Evolutionary conservation across 2,113 vertebrate species (phyloP).

Genomic region (Poecilia latipinna): DNA sequence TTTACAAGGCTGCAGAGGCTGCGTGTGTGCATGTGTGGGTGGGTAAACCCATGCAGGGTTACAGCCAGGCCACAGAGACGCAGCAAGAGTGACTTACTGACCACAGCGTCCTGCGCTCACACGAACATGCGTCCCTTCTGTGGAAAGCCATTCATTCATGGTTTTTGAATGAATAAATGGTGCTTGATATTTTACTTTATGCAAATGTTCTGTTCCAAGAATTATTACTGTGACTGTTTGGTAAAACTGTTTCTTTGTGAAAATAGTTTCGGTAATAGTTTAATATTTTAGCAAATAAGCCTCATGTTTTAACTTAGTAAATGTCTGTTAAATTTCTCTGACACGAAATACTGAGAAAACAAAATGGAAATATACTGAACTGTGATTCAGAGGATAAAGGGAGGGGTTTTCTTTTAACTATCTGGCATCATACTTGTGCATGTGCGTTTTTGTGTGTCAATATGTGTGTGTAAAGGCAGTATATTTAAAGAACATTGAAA

Average conservation of each 20-base stretch:
- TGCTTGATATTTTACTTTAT: not conserved
- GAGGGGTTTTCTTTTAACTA: slow-evolving; percentile 55
- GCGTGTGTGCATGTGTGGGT: slow-evolving; percentile 8
- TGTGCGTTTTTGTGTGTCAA: slow-evolving; percentile 29
- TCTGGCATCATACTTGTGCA: slow-evolving; percentile 41
- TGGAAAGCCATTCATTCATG: not conserved
- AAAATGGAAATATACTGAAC: slow-evolving; percentile 12
- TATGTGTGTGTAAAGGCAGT: slow-evolving; percentile 38
- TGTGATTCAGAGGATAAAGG: slow-evolving; percentile 48
- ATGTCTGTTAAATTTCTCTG: not conserved
- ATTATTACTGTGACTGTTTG: not conserved
- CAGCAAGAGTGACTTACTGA: slow-evolving; percentile 55
- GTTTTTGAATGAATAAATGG: not conserved
- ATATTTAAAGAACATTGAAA: slow-evolving; percentile 78
- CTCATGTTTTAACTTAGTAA: not conserved
- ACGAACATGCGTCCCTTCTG: not conserved
- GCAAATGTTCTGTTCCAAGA: not conserved
- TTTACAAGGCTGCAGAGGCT: slow-evolving; percentile 53
- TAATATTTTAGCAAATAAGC: not conserved
- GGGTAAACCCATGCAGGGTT: slow-evolving; percentile 41
- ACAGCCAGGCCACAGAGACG: slow-evolving; percentile 67
- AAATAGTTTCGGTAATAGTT: not conserved
- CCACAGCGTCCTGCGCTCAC: slow-evolving; percentile 56
- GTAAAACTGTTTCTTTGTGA: not conserved
- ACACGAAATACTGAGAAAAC: not conserved